These are phyloP conservation scores for Acanthosepion pharaonis DNA, from an alignment of 2,888 invertebrate species.

Conservation along the genomic window DNA sequence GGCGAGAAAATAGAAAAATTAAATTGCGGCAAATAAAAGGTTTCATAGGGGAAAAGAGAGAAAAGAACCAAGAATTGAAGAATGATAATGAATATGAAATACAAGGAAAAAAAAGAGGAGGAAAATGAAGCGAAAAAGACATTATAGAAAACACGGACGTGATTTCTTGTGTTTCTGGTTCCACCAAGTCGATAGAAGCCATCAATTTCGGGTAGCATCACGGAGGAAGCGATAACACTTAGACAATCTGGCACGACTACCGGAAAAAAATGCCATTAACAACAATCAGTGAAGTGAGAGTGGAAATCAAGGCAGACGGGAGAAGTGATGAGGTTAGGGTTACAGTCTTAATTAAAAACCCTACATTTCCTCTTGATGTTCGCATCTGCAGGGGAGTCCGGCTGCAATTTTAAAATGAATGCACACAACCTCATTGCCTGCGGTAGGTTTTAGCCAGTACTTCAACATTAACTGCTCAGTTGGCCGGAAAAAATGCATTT, in stretches of 20 bases:
- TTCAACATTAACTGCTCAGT: background rate
- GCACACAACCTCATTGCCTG: background rate
- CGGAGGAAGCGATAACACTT: background rate
- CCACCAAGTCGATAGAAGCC: background rate
- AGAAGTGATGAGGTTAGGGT: background rate
- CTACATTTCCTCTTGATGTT: background rate
- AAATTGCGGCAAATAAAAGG: no score
- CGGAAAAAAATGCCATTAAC: background rate
- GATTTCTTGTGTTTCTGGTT: background rate
- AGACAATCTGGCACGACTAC: background rate
- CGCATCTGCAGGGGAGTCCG: conserved; percentile 11
- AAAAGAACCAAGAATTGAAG: no score
- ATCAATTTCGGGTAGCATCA: background rate
- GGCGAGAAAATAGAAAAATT: no score
- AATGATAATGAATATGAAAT: no score
- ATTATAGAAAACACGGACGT: background rate
- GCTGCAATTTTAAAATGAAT: background rate
- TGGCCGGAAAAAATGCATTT: background rate
- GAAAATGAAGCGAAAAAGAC: background rate
- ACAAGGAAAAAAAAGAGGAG: no score
- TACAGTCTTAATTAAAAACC: background rate
- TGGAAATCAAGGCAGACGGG: background rate
- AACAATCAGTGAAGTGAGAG: background rate
- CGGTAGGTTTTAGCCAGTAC: background rate
- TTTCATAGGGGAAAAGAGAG: no score